A percentile compares a stretch with the other conserved stretches of the same genome.
Conservation (phyloP, 2,113 vertebrate species). For the Indri indri region DNA sequence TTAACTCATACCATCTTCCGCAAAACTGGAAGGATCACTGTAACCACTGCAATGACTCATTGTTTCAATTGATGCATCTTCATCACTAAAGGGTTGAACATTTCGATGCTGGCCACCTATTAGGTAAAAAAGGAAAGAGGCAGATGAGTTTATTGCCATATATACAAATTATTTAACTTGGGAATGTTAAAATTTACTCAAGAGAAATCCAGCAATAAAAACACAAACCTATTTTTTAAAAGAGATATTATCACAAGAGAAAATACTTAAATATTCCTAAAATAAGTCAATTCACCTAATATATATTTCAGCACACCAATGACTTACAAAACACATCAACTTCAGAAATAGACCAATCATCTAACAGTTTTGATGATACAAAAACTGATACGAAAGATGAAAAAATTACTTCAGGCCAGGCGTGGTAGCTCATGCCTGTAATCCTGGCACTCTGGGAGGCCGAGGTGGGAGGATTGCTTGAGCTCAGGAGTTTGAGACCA, state of each 20-base stretch:
- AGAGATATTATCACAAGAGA: neutral
- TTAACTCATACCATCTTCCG: conserved; percentile 90
- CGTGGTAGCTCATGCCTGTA: too few relatives aligned
- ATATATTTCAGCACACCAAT: neutral
- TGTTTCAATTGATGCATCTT: conserved; percentile 97
- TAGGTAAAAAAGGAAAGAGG: neutral
- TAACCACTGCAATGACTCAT: conserved; percentile 98
- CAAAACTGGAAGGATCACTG: conserved; percentile 93
- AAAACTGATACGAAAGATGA: neutral
- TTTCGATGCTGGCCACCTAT: conserved; percentile 93
- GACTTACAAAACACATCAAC: neutral
- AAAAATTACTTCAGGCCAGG: neutral
- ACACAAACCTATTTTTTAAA: neutral
- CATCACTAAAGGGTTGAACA: conserved; percentile 97
- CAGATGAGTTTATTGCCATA: neutral
- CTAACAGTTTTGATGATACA: neutral
- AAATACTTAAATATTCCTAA: neutral
- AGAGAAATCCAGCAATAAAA: neutral
- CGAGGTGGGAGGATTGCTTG: too few relatives aligned
- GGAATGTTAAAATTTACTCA: conserved; percentile 13
- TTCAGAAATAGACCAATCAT: neutral
- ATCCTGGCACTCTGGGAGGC: too few relatives aligned
- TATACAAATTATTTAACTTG: neutral
- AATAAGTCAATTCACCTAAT: neutral
- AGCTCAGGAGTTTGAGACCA: too few relatives aligned